Base-by-base conservation (phyloP, 2,797 vertebrate genomes). In the Meda fulgida region DNA sequence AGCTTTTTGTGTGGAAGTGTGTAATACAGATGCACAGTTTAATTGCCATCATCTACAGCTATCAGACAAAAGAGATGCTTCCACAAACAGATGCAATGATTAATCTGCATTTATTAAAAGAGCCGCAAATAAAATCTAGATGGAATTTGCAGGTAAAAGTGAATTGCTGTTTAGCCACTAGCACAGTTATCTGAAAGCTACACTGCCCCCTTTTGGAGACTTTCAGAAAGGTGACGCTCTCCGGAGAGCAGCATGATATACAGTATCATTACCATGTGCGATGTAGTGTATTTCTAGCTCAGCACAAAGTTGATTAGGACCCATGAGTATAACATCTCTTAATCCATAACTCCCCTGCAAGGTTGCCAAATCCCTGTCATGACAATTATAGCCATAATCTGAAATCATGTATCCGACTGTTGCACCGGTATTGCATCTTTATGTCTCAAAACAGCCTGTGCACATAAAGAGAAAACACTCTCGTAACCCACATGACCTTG, bases 21-120 rank as follows among this genome's bases (percentile, higher is more conserved):
- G 31, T 65, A 86, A 83, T 83, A 72, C 10, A 16, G 53, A 63
- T 40, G 40, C 75, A 83, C 75, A 23, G 53, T 67, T 84, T 34
- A 60, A 76, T 71, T 81, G 78, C 29, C 55, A 43, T 81, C 65
- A 79, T 38, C 38, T 26, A 69, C 48, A 84, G 21, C 46, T 53
- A 53, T 84, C 38, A 66, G 36, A 58, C 75, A 85, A 23, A 65
- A 67, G 34, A 53, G 67, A 29, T 83, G 83, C 86, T 87, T 85
- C 73, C 58, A 84, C 69, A 87, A 65, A 81, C 60, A 79, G 82
- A 66, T 58, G 51, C 83, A 66, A 80, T 70, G 48, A 29, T 81
- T 67, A 66, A 34, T n/a, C 29, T 46, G 60, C 71, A 86, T 79
- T 55, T 83, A 66, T 53, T 65, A 76, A 73, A 67, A 26, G 11